phyloP scores from a whole-genome alignment of 2,797 vertebrate species.

The Dermochelys coriacea region DNA sequence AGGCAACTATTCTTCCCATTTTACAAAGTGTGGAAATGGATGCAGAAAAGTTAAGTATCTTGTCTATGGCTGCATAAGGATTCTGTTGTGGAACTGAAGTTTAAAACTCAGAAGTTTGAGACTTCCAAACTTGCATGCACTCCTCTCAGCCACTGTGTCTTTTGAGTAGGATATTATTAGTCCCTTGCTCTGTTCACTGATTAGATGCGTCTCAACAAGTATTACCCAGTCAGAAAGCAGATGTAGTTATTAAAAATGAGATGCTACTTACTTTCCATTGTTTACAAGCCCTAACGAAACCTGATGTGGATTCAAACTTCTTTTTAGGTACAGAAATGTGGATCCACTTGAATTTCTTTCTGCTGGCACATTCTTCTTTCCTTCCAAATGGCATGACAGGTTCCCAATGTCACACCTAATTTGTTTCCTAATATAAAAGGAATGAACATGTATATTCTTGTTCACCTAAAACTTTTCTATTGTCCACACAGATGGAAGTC shows the following conservation, averaged over 20 bases:
- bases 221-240: not conserved
- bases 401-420: not conserved
- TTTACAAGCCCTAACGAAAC: not conserved
- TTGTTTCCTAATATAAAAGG: not conserved
- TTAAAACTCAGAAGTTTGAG: accelerated
- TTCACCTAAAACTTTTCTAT: not conserved
- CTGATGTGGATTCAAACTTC: not conserved
- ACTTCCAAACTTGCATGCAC: not conserved
- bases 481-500: not conserved
- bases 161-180: not conserved
- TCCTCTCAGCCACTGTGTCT: not conserved
- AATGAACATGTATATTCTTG: not conserved
- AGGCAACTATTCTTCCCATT: not conserved
- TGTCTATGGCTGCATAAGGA: not conserved
- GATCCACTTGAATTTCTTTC: not conserved
- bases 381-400: not conserved
- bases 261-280: not conserved
- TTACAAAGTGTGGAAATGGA: not conserved
- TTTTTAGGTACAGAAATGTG: accelerated
- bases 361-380: not conserved
- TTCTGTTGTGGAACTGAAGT: not conserved
- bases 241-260: not conserved
- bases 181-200: not conserved
- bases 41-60: not conserved
- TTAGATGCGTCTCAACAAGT: not conserved